Evolutionary conservation across 2,888 invertebrate genomes (phyloP).

Genomic region (Ceriagrion tenellum): DNA sequence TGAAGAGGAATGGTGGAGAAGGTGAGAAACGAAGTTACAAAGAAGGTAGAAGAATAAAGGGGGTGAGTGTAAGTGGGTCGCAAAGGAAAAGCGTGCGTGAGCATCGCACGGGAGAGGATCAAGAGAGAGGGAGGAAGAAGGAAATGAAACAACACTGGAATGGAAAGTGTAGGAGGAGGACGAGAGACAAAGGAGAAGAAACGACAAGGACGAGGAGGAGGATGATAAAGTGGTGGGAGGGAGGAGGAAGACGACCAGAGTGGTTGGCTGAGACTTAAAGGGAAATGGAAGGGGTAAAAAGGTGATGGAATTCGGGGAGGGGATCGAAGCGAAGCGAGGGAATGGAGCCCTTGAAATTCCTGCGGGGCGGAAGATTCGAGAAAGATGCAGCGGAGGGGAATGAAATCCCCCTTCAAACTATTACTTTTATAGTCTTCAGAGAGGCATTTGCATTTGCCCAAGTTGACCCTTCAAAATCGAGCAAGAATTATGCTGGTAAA

Average conservation of each 20-base stretch:
- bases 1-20: not conserved
- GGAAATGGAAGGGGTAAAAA: not conserved
- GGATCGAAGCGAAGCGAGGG: not conserved
- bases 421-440: no score
- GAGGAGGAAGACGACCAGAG: not conserved
- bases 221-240: not conserved
- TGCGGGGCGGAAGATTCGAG: not conserved
- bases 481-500: no score
- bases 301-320: not conserved
- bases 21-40: not conserved
- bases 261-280: not conserved
- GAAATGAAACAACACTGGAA: no score
- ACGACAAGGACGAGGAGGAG: not conserved
- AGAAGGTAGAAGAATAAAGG: not conserved
- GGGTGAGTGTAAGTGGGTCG: not conserved
- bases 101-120: not conserved
- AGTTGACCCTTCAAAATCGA: no score
- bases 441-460: no score
- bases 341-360: not conserved
- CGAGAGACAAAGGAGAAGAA: not conserved
- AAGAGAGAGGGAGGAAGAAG: not conserved
- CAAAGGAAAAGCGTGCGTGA: not conserved
- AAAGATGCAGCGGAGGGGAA: not conserved
- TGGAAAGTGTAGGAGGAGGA: not conserved
- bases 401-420: not conserved